Base-by-base conservation (phyloP, 2,113 vertebrate genomes). In the Chaetodon auriga region DNA sequence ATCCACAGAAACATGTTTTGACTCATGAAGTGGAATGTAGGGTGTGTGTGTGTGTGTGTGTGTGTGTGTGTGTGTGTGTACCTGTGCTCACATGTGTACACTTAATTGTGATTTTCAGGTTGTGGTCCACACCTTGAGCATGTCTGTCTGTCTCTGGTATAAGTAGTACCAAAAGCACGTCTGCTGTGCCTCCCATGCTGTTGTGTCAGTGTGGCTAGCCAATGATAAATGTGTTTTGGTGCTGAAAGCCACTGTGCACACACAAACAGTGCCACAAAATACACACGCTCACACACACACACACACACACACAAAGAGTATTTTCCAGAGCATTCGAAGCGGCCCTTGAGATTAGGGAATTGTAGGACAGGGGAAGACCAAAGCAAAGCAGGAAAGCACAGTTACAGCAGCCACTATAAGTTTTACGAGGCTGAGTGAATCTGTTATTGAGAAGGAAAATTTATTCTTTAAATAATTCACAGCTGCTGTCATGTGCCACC, bases 1-100 rank as follows among this genome's bases (percentile, higher is more conserved):
- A 87, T 62, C 57, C 81, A 74, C 80, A 55, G 58, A 71, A 87
- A 84, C 92, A 78, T 90, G 89, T 91, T 87, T 90, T 87, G 74
- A 85, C 85, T 82, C 48, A 76, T 80, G 75, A 65, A 8, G 7
- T 77, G 88, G 88, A 92, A 91, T 90, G 82, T 75, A 10, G 46
- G 51, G 30, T 30, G 30, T 30, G 30, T 30, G 30, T 30, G 3
- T 30, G 30, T 30, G 30, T 30, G 30, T 85, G 70, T 66, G 64
- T 85, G 75, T 64, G 58, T 54, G 68, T 38, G 46, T 46, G 58
- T 66, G 36, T 66, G 48, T 81, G 61, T 73, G 21, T 45, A 35
- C 21, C 2, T 73, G 69, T 25, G 25, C 8, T 41, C 38, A 41
- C 38, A 2, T 41, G 48, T 71, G 73, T 63, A 10, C 41, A 19